These are phyloP conservation scores for Apotomis capreana DNA, from an alignment of 2,888 invertebrate genomes.

Conservation along the genomic window DNA sequence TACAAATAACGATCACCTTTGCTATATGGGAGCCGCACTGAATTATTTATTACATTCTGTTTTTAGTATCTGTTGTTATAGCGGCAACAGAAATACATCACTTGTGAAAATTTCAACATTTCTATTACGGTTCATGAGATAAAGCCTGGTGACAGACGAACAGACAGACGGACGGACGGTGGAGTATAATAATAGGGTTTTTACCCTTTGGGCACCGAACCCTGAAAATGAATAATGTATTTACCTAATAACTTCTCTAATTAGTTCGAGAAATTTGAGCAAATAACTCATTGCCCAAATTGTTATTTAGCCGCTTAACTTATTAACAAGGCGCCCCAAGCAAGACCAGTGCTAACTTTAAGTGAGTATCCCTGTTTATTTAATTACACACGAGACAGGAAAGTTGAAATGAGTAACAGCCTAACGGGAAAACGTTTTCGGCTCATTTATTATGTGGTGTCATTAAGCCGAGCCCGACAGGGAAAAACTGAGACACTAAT, in stretches of 20 bases:
- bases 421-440: constrained; percentile 35
- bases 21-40: no score
- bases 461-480: constrained; percentile 33
- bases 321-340: constrained; percentile 26
- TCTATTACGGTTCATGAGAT: no score
- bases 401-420: constrained; percentile 41
- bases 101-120: no score
- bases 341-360: constrained; percentile 25
- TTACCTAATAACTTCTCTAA: not conserved
- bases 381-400: constrained; percentile 39
- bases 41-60: no score
- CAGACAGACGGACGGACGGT: no score
- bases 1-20: no score
- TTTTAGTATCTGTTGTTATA: no score
- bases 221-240: no score
- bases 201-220: no score
- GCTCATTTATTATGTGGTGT: constrained; percentile 41
- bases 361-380: constrained; percentile 32
- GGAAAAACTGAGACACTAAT: constrained; percentile 30
- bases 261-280: not conserved
- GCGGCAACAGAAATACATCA: no score
- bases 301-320: constrained; percentile 15
- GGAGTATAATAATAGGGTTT: no score
- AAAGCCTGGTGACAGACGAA: no score
- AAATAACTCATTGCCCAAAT: constrained; percentile 1